Percentiles rank a stretch among this genome's conserved stretches.
These are phyloP conservation scores for Lacerta bilineata DNA, from an alignment of 2,797 vertebrate genomes.

Conservation along the genomic window DNA sequence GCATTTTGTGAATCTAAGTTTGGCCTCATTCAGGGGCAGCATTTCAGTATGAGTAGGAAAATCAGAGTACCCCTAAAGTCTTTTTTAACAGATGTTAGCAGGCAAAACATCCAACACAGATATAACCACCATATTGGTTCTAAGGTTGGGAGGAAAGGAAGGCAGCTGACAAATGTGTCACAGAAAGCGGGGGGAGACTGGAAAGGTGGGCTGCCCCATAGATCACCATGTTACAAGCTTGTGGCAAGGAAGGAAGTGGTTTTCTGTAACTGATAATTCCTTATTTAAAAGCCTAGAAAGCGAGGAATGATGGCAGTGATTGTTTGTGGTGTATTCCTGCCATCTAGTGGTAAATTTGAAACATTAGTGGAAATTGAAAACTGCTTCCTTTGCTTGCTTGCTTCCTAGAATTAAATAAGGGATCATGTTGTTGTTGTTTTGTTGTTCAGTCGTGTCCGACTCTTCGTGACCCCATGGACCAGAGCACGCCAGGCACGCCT, in stretches of 20 bases:
- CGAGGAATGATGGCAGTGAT: rapidly evolving
- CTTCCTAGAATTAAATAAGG: no score
- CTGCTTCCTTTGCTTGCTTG: background rate
- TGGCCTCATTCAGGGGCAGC: no score
- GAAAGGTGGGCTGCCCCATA: no score
- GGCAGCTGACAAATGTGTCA: background rate
- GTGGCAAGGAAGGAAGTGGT: background rate
- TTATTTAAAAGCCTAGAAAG: background rate
- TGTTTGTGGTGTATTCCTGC: constrained; percentile 51
- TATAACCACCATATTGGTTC: background rate
- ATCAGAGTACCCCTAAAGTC: no score
- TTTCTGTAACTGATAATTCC: background rate
- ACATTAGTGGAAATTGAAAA: background rate
- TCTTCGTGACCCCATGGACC: no score
- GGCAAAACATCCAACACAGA: background rate
- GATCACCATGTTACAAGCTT: background rate
- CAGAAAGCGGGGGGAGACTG: no score
- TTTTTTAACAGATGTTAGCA: background rate
- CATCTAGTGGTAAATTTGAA: constrained; percentile 61
- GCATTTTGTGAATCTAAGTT: no score
- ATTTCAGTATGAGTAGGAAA: no score
- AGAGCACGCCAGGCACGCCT: no score
- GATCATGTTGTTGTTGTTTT: no score
- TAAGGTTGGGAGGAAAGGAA: background rate
- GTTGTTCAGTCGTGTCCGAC: no score